Conservation (phyloP, 2,113 vertebrate species). For the Smithornis capensis region DNA sequence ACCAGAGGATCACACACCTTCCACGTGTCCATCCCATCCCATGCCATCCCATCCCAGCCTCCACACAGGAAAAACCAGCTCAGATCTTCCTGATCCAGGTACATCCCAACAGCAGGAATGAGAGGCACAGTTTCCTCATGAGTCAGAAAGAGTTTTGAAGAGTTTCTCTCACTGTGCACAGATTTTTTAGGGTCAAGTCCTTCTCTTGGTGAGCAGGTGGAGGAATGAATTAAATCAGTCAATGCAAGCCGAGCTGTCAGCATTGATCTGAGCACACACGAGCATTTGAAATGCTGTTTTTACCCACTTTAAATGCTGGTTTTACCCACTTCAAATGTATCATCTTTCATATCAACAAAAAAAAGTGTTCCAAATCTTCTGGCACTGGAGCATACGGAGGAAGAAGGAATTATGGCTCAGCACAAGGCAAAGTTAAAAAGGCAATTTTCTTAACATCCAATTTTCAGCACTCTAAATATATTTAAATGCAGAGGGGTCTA, state of each 20-base stretch:
- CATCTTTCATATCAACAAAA: neutral
- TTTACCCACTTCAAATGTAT: neutral
- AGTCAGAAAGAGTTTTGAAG: neutral
- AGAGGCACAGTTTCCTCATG: neutral
- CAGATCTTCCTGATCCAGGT: neutral
- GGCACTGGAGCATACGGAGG: neutral
- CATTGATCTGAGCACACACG: neutral
- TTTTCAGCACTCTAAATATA: neutral
- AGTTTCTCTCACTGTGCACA: neutral
- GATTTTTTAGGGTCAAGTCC: neutral
- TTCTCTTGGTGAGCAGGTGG: constrained; percentile 1
- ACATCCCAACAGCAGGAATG: neutral
- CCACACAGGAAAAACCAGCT: neutral
- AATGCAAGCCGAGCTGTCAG: neutral
- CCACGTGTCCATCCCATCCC: rapidly evolving
- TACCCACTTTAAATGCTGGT: neutral
- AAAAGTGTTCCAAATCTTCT: neutral
- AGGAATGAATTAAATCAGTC: neutral
- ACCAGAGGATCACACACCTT: neutral
- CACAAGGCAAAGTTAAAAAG: neutral
- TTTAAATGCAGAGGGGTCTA: neutral
- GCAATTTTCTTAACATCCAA: neutral
- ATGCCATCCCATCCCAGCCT: neutral
- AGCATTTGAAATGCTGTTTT: neutral
- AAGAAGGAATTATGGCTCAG: neutral